Evolutionary conservation across 2,797 vertebrate species (phyloP), one percentile per base, ranked within the genome.

Genomic region (Champsocephalus gunnari): DNA sequence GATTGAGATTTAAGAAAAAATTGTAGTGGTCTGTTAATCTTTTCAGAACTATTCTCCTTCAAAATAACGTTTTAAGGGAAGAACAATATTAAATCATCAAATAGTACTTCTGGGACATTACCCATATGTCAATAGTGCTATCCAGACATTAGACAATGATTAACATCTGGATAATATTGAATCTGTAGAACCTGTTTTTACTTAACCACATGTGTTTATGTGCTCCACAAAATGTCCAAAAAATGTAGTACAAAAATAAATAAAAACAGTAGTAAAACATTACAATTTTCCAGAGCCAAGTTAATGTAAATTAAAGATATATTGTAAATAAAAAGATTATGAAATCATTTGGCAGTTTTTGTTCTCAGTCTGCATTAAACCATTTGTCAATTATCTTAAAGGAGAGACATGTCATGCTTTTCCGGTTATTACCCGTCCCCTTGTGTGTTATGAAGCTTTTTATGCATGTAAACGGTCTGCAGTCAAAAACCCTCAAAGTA

Each of bases 1-100:
- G 24, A 28, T 24, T 24, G 24, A 24, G 24, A 24, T 28, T 28
- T 28, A 28, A 28, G 24, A 28, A 28, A 28, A 28, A 28, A 28
- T 28, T 3, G 24, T 3, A 28, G 24, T 28, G 28, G 28, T 28
- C 3, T 28, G 28, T 28, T 28, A 28, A 28, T 28, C 28, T 28
- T 28, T 28, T 28, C 28, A 28, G 28, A 28, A 28, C 28, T 28
- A 14, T 9, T 16, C 66, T 0, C 24, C 38, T 82, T 82, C 74
- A 82, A 43, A 82, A 66, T 86, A 84, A 86, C 65, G 1, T 9
- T 41, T 19, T 1, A 11, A 1, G 4, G 28, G 16, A 34, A 51
- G 3, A 34, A 34, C 5, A 43, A 59, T 3, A 43, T 44, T 10
- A 14, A 56, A 16, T 9, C 16, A 50, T 21, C 4, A 21, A 8